A percentile compares a stretch with the other conserved stretches of the same genome.
Conservation (phyloP, 2,888 invertebrate species). For the Camptogramma bilineatum region DNA sequence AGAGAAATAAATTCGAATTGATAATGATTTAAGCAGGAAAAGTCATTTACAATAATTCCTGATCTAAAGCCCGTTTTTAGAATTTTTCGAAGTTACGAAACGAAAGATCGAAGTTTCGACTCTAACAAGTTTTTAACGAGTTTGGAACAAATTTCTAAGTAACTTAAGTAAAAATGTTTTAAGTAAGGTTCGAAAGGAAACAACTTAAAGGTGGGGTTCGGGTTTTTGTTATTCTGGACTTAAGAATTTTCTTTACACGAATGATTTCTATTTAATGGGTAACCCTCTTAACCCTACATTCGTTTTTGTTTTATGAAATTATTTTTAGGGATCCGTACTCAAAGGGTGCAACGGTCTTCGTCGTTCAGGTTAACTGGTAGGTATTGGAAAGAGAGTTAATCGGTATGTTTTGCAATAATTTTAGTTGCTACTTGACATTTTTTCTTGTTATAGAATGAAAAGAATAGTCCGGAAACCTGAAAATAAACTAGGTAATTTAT, state of each 20-base stretch:
- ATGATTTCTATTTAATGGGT: neutral
- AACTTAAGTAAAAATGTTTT: conserved; percentile 14
- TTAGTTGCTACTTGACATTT: too few species aligned
- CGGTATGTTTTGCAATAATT: too few species aligned
- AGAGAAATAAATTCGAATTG: neutral
- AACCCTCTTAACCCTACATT: neutral
- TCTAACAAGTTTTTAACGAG: conserved; percentile 37
- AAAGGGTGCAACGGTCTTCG: too few species aligned
- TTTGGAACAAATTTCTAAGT: conserved; percentile 22
- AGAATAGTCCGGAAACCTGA: too few species aligned
- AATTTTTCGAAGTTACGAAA: conserved; percentile 20
- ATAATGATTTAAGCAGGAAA: neutral
- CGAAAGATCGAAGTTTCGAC: conserved; percentile 27
- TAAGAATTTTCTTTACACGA: neutral
- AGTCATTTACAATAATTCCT: neutral
- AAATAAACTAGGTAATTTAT: too few species aligned
- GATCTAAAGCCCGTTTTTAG: conserved; percentile 6
- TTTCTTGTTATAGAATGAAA: too few species aligned
- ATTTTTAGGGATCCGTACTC: too few species aligned
- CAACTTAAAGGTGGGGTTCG: conserved; percentile 6
- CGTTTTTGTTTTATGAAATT: neutral
- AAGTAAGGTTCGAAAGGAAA: conserved; percentile 17
- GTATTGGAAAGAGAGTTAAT: too few species aligned
- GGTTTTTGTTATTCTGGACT: conserved; percentile 4
- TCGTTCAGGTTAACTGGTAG: too few species aligned